Conservation (phyloP, 1,140 invertebrate genomes). For the Drosophila pallidifrons region DNA sequence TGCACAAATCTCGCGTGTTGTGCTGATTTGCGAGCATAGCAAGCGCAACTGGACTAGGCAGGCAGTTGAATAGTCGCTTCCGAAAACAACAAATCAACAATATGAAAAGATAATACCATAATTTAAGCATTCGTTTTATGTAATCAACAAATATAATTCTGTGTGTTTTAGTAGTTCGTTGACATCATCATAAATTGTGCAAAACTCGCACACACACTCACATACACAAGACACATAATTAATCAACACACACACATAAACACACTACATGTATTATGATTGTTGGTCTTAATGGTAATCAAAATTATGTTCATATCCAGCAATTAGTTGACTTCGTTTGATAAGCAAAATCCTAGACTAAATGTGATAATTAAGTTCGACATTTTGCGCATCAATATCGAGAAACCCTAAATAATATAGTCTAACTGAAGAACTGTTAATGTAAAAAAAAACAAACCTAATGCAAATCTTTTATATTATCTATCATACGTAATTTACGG, state of each 20-base stretch:
- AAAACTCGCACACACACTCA: constrained; percentile 20
- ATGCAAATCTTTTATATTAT: constrained; percentile 35
- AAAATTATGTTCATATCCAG: constrained; percentile 69
- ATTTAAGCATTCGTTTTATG: constrained; percentile 75
- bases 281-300: constrained; percentile 63
- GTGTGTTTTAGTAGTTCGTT: constrained; percentile 50
- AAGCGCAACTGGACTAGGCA: constrained; percentile 52
- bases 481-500: constrained; percentile 38
- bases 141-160: constrained; percentile 67
- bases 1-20: constrained; percentile 77
- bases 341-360: constrained; percentile 35
- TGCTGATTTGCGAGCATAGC: constrained; percentile 72
- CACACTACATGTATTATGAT: constrained; percentile 61
- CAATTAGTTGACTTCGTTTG: constrained; percentile 54
- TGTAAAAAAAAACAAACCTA: constrained; percentile 36
- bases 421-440: constrained; percentile 63
- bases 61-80: constrained; percentile 10
- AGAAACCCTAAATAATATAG: constrained; percentile 59
- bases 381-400: constrained; percentile 44
- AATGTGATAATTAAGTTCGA: constrained; percentile 11
- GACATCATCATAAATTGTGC: constrained; percentile 39
- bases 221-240: constrained; percentile 39
- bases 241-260: constrained; percentile 11
- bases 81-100: background rate
- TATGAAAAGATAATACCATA: constrained; percentile 29